Evolutionary conservation across 1,140 invertebrate species (phyloP), one percentile per base, ranked within the genome.

Genomic region (Diachasma alloeum): DNA sequence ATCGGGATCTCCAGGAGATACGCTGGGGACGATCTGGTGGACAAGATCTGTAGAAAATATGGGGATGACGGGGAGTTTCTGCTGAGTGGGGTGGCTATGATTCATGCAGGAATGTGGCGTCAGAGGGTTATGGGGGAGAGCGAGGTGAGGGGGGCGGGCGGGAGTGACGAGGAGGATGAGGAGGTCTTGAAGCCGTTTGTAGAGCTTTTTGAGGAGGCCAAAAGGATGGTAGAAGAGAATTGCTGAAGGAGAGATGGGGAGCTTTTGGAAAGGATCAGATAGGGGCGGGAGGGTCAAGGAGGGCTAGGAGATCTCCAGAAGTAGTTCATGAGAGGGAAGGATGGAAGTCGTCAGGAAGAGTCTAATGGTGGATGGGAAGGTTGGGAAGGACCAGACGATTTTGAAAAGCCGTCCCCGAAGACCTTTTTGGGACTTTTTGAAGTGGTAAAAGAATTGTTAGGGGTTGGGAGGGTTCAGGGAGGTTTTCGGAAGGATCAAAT

Each of bases 1-100:
- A 91, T 95, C 76, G 95, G 95, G 0, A 91, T 96, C 53, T 95
- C 94, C 0, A 84, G 93, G 5, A 91, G 92, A 74, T 93, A 94
- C 89, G 93, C 93, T 15, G 93, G 94, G 22, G 90, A 92, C 69
- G 89, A 93, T 53, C 89, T 93, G 44, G 91, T 93, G 0, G 91
- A 92, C 75, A 90, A 91, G 69, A 89, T 95, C 13, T 82, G 91
- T 3, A 85, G 92, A 53, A 88, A 92, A 75, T 91, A 92, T 81
- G 88, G 89, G 79, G 88, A 90, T 77, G 89, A 88, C 75, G 83
- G 85, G 78, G 82, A 84, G 53, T 76, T 87, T 56, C 79, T 89
- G 6, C 76, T 87, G 46, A 76, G 85, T 74, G 81, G 88, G 70
- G 78, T 89, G 42, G 87, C 87, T 5, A 79, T 89, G 67, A 82